phyloP scores from a whole-genome alignment of 2,113 vertebrate genomes.

The Rhabdornis inornatus region DNA sequence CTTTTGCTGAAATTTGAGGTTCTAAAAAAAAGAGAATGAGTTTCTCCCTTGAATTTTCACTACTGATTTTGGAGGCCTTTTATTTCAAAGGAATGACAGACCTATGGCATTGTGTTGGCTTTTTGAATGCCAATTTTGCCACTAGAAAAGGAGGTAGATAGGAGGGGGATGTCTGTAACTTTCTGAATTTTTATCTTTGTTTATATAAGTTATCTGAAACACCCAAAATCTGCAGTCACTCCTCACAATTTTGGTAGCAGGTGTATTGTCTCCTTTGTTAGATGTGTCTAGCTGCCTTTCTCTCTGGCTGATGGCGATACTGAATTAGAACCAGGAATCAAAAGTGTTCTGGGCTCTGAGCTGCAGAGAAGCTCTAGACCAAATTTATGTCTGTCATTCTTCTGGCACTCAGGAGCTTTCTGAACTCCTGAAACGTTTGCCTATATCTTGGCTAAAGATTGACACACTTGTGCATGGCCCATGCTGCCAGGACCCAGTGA shows the following conservation, averaged over 20 bases:
- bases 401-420: background rate
- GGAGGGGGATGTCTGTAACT: background rate
- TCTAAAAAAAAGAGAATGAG: background rate
- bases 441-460: background rate
- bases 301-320: background rate
- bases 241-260: background rate
- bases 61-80: background rate
- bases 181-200: background rate
- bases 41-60: background rate
- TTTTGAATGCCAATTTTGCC: background rate
- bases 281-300: background rate
- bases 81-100: background rate
- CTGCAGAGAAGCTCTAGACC: background rate
- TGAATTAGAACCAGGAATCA: background rate
- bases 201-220: background rate
- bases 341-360: background rate
- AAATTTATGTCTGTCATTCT: rapidly evolving
- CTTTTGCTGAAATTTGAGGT: background rate
- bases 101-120: background rate
- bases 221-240: background rate
- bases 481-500: background rate
- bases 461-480: background rate
- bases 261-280: background rate
- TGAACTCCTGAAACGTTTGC: background rate
- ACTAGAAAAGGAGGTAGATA: background rate